Percentiles rank a stretch among this genome's conserved stretches.
These are phyloP conservation scores for Drosophila ananassae DNA, from an alignment of 1,140 invertebrate species.

Conservation along the genomic window DNA sequence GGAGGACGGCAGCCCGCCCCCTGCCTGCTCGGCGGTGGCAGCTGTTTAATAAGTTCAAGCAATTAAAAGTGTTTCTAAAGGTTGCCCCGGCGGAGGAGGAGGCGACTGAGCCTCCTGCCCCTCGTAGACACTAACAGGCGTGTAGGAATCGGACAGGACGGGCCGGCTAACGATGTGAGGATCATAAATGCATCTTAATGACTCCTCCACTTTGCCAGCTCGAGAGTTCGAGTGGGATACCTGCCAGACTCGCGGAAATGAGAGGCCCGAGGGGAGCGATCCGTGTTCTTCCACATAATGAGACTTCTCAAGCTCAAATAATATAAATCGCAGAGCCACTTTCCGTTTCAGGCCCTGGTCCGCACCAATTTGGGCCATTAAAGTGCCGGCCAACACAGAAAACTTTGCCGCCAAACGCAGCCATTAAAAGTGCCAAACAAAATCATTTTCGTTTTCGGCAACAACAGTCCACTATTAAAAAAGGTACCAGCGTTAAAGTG, in stretches of 20 bases:
- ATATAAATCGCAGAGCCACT: slow-evolving; percentile 26
- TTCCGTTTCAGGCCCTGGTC: slow-evolving; percentile 13
- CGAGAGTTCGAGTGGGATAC: background rate
- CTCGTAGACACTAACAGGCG: slow-evolving; percentile 71
- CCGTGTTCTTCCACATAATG: slow-evolving; percentile 14
- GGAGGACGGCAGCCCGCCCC: too few species aligned
- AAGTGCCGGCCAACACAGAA: slow-evolving; percentile 53
- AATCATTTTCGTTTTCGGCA: slow-evolving; percentile 37
- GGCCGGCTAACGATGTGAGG: slow-evolving; percentile 67
- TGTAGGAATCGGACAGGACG: slow-evolving; percentile 57
- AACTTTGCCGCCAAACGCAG: slow-evolving; percentile 73
- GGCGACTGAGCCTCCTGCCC: slow-evolving; percentile 32
- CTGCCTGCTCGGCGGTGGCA: slow-evolving; percentile 49
- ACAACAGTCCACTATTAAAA: slow-evolving; percentile 73
- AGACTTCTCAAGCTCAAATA: slow-evolving; percentile 41
- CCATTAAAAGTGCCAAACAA: slow-evolving; percentile 76
- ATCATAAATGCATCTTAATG: slow-evolving; percentile 71
- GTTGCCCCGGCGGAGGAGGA: slow-evolving; percentile 43
- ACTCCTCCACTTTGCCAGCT: slow-evolving; percentile 31
- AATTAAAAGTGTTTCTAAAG: slow-evolving; percentile 75
- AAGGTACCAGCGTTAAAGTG: slow-evolving; percentile 36
- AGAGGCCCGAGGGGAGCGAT: slow-evolving; percentile 2
- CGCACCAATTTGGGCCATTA: slow-evolving; percentile 78
- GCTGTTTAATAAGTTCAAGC: slow-evolving; percentile 80
- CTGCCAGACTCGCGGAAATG: background rate